A percentile compares a stretch with the other conserved stretches of the same genome.
phyloP scores from a whole-genome alignment of 2,797 vertebrate genomes.

The Hoplostethus mediterraneus region DNA sequence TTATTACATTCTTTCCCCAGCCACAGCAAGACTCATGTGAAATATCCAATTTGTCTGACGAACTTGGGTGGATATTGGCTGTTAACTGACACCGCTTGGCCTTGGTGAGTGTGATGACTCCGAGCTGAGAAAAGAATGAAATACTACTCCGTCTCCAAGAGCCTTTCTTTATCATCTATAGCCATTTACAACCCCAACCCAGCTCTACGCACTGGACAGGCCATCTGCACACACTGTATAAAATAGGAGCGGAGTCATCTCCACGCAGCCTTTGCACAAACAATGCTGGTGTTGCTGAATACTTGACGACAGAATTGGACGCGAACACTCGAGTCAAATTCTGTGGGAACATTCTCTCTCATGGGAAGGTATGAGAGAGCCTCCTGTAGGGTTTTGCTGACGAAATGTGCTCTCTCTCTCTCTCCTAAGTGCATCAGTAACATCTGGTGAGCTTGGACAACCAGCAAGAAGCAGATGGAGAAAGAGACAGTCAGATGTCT shows the following conservation, averaged over 20 bases:
- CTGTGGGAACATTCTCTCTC: constrained; percentile 65
- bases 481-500: constrained; percentile 14
- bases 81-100: constrained; percentile 45
- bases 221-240: constrained; percentile 28
- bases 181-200: constrained; percentile 9
- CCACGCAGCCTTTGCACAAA: constrained; percentile 14
- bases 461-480: neutral
- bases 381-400: neutral
- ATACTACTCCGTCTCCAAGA: constrained; percentile 23
- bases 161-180: constrained; percentile 33
- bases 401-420: constrained; percentile 15
- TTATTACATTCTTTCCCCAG: constrained; percentile 37
- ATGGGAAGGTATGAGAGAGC: constrained; percentile 24
- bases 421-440: neutral
- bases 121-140: constrained; percentile 40
- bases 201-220: neutral
- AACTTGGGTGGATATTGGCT: constrained; percentile 27
- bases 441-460: neutral
- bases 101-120: constrained; percentile 26
- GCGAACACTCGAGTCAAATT: constrained; percentile 25
- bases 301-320: neutral
- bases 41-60: constrained; percentile 39
- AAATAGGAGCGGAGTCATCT: constrained; percentile 25
- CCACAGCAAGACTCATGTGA: constrained; percentile 3
- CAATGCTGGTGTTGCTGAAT: constrained; percentile 21